Base-by-base conservation (phyloP, 2,888 invertebrate genomes). In the Himalopsyche kuldschensis region DNA sequence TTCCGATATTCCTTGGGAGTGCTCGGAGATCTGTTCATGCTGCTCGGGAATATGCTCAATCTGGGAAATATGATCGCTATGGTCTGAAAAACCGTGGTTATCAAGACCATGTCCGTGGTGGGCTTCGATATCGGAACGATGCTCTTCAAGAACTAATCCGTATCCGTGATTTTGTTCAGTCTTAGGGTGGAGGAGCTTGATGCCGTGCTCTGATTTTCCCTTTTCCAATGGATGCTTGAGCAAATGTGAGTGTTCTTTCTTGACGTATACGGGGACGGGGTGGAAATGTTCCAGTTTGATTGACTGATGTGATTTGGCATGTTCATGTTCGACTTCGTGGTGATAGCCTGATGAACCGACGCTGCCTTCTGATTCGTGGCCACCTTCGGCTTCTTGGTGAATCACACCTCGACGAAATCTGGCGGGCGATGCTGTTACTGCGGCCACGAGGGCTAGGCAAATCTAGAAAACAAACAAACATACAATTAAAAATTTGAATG, bases 231-330 rank as follows among this genome's bases (percentile, higher is more conserved):
- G 94, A 87, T 94, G 93, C 87, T 94, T 92, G 4, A 94, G 88
- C 84, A 94, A 89, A 88, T 94, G 93, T 87, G 92, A 92, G 89
- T 94, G 93, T 87, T 94, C 94, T 87, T 94, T 94, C 90, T 94
- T 94, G 6, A 94, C 91, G 89, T 94, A 94, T 0, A 94, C 94
- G 1, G 94, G 94, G 0, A 95, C 94, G 0, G 94, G 92, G 87
- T 94, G 94, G 90, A 93, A 94, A 88, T 94, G 94, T 88, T 94
- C 94, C 87, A 94, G 93, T 87, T 94, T 94, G 86, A 95, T 93
- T 83, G 93, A 94, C 89, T 95, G 94, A 88, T 94, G 94, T 69
- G 94, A 94, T 86, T 94, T 94, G 41, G 94, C 94, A 87, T 94
- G 94, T 86, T 94, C 93, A 87, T 94, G 93, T 86, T 94, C 93